Evolutionary conservation across 2,797 vertebrate species (phyloP).

Genomic region (Halcyon badia): DNA sequence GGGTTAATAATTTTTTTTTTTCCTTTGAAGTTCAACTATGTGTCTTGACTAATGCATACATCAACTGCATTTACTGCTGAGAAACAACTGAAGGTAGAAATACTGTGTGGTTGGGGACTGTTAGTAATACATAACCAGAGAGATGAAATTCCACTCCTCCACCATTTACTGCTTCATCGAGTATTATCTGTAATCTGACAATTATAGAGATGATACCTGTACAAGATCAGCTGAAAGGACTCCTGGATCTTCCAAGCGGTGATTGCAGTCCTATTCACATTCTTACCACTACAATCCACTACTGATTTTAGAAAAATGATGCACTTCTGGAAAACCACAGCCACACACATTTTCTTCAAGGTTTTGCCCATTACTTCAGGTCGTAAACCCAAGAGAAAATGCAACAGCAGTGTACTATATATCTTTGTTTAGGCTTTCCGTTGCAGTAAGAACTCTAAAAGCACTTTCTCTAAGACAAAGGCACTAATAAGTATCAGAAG

Average conservation of each 20-base stretch:
- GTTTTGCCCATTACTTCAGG: background rate
- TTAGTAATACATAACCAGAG: accelerated
- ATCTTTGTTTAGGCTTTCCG: background rate
- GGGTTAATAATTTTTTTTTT: background rate
- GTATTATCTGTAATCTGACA: background rate
- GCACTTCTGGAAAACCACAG: background rate
- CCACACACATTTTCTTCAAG: accelerated
- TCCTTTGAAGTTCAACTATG: background rate
- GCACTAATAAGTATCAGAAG: background rate
- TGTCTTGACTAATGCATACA: background rate
- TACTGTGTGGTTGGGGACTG: background rate
- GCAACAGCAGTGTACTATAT: background rate
- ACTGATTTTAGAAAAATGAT: accelerated
- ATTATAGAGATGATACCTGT: background rate
- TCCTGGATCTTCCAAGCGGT: background rate
- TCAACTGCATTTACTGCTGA: background rate
- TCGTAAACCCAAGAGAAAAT: background rate
- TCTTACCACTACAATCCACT: background rate
- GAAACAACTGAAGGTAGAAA: background rate
- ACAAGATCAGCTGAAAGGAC: background rate
- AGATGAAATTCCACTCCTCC: background rate
- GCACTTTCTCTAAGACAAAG: background rate
- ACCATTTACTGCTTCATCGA: background rate
- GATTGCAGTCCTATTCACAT: background rate
- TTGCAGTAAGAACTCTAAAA: background rate